Conservation (phyloP, 2,888 invertebrate genomes). For the Watsonalla cultraria region DNA sequence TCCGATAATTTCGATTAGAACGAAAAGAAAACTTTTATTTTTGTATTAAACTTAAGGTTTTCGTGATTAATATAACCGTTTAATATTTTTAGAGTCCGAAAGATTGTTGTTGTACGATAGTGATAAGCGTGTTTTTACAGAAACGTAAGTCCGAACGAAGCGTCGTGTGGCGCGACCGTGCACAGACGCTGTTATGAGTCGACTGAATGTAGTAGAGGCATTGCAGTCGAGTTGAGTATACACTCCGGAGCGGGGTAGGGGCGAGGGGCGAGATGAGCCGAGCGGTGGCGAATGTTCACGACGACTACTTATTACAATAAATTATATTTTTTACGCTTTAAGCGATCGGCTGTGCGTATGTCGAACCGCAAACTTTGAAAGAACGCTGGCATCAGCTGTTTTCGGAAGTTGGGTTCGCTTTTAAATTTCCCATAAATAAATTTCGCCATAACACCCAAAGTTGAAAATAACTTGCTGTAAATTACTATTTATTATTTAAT, state of each 20-base stretch:
- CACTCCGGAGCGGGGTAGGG: slow-evolving; percentile 50
- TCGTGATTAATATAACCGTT: slow-evolving; percentile 11
- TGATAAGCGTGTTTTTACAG: slow-evolving; percentile 68
- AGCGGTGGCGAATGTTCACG: slow-evolving; percentile 75
- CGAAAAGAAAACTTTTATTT: slow-evolving; percentile 3
- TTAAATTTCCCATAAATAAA: slow-evolving; percentile 9
- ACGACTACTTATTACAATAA: slow-evolving; percentile 72
- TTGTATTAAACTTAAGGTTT: slow-evolving; percentile 5
- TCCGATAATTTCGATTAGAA: slow-evolving; percentile 19
- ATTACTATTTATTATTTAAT: background rate
- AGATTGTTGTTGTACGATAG: slow-evolving; percentile 47
- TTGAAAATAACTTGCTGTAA: background rate
- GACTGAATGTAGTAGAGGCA: slow-evolving; percentile 67
- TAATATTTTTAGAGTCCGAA: slow-evolving; percentile 23
- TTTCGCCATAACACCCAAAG: background rate
- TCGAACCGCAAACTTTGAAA: slow-evolving; percentile 60
- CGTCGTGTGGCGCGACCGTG: slow-evolving; percentile 71
- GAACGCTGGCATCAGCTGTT: slow-evolving; percentile 54
- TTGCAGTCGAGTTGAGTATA: slow-evolving; percentile 70
- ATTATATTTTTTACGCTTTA: slow-evolving; percentile 73
- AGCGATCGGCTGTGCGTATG: slow-evolving; percentile 59
- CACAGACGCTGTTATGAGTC: slow-evolving; percentile 68
- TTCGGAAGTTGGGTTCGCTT: slow-evolving; percentile 18
- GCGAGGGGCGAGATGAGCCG: slow-evolving; percentile 66
- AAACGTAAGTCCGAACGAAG: slow-evolving; percentile 59